Evolutionary conservation across 2,888 invertebrate species (phyloP), one percentile per base, ranked within the genome.

Genomic region (Eucriotettix oculatus): DNA sequence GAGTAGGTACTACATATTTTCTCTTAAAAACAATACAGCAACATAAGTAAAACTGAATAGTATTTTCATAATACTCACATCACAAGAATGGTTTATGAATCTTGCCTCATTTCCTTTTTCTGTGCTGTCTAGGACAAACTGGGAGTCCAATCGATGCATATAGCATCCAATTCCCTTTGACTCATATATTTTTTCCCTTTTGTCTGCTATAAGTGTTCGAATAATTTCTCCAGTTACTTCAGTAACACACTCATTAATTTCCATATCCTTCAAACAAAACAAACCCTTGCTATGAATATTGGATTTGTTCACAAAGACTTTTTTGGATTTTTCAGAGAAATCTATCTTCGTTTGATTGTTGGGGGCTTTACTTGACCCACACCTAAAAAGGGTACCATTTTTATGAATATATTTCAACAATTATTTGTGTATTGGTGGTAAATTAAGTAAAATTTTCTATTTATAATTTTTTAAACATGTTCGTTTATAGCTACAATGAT

Each of bases 41-140:
- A 29, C 29, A 29, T 29, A 7, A 29, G 7, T 29, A 5, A 2
- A 29, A 29, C 7, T 2, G 2, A 29, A 29, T 29, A 29, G 29
- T 29, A 29, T 29, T 29, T 29, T 7, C 7, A 5, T 29, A 2
- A 29, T 29, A 79, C 84, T 82, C 79, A 95, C 95, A 79, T 96
- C 96, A 78, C 97, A 97, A 14, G 94, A 95, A 77, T 97, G 97
- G 78, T 97, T 97, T 73, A 97, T 97, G 75, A 97, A 97, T 68
- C 97, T 80, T n/a, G 96, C 96, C 62, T 95, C 93, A 76, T 95
- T 96, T 68, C 97, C 97, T 72, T 90, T 90, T 83, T 95, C 90
- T n/a, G 96, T 97, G 44, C 96, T 95, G 75, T 97, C 97, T n/a
- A 97, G 92, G 3, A 96, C 95, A 64, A 90, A 82, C 72, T 91